Percentiles rank a stretch among this genome's conserved stretches.
Conservation (phyloP, 2,113 vertebrate species). For the Lampris megalopsis region DNA sequence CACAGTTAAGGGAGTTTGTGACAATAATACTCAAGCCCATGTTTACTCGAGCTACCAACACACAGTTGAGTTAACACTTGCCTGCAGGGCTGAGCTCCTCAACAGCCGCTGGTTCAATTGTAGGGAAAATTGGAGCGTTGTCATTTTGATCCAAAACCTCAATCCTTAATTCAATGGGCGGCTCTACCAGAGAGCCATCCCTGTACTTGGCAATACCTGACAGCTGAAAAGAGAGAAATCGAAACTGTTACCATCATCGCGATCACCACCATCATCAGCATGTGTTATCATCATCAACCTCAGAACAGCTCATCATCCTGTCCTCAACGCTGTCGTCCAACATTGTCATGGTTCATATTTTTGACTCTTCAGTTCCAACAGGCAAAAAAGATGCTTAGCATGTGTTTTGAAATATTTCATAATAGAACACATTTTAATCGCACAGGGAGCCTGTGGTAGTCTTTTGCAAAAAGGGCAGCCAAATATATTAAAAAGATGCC, state of each 20-base stretch:
- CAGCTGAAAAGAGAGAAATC: constrained; percentile 59
- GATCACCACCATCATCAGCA: background rate
- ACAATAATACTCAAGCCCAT: background rate
- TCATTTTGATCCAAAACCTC: constrained; percentile 79
- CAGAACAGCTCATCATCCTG: background rate
- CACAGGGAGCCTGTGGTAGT: background rate
- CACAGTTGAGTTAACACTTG: constrained; percentile 22
- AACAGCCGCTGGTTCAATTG: background rate
- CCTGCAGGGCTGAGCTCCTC: constrained; percentile 58
- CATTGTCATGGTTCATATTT: too few relatives aligned
- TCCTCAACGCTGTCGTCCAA: too few relatives aligned
- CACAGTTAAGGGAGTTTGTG: background rate
- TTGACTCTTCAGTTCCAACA: too few relatives aligned
- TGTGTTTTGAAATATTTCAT: too few relatives aligned
- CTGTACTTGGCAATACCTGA: constrained; percentile 46
- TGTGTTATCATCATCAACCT: background rate
- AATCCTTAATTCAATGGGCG: constrained; percentile 65
- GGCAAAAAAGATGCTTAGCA: too few relatives aligned
- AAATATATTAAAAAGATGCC: background rate
- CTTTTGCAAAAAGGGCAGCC: background rate
- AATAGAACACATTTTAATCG: too few relatives aligned
- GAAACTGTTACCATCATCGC: background rate
- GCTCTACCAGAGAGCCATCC: constrained; percentile 46
- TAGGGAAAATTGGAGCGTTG: constrained; percentile 65
- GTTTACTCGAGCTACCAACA: background rate